Base-by-base conservation (phyloP, 1,140 invertebrate species). In the Sarcophaga peregrina region DNA sequence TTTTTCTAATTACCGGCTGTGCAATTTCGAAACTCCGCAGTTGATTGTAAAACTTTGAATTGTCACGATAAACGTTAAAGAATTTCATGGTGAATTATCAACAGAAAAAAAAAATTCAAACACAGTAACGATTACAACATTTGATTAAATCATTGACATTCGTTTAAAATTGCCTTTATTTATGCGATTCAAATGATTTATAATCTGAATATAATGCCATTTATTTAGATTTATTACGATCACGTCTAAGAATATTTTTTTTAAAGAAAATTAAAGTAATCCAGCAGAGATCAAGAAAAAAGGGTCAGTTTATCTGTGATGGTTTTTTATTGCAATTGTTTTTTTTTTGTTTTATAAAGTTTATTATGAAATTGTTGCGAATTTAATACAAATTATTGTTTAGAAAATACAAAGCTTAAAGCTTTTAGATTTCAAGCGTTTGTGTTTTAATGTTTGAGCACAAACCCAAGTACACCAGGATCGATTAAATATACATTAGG, bases 1-100 rank as follows among this genome's bases (percentile, higher is more conserved):
- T 37, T 37, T 37, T 37, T 37, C 25, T 37, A 37, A 37, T 37
- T 37, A 37, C 25, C 25, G 25, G 4, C 25, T 37, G 25, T 37
- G 25, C 25, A 4, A 37, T 37, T 37, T 37, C 25, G 4, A 37
- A 13, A 58, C 54, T 58, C 54, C 6, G 54, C 54, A 58, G 54
- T 58, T 58, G 54, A n/a, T 58, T n/a, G 4, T 52, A 58, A 58
- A 58, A 13, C 15, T 37, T 37, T 37, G 54, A 58, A 58, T 58
- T 15, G 54, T 58, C 54, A 58, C 54, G 54, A 58, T 58, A 58
- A 58, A 58, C 54, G 54, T 58, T 58, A 58, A 58, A 58, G 10
- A 13, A 11, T 58, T 58, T 58, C 13, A n/a, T 58, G 15, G 4
- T n/a, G 15, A 58, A 15, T n/a, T 58, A n/a, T 8, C 54, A 58